A percentile compares a stretch with the other conserved stretches of the same genome.
phyloP scores from a whole-genome alignment of 2,113 vertebrate genomes.

The Vidua chalybeata region DNA sequence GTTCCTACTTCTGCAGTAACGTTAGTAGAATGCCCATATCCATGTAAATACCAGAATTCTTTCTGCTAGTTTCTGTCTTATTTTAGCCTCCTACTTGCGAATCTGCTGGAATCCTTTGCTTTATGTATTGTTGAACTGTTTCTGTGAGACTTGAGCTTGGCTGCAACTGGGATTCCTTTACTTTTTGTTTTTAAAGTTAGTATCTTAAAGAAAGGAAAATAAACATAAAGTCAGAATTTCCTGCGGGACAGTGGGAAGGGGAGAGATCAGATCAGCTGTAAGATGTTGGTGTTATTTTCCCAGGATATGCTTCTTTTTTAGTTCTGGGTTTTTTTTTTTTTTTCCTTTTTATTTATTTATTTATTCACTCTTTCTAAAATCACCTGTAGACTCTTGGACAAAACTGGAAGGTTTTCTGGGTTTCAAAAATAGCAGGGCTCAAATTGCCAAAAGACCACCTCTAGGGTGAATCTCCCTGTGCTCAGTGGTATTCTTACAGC shows the following conservation, averaged over 20 bases:
- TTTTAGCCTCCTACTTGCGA: constrained; percentile 21
- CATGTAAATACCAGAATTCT: background rate
- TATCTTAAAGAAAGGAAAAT: constrained; percentile 67
- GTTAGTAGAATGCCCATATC: background rate
- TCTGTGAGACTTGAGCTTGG: constrained; percentile 38
- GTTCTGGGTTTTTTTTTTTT: background rate
- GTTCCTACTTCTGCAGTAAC: background rate
- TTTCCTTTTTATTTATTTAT: background rate
- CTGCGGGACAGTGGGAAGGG: constrained; percentile 42
- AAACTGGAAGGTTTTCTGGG: background rate
- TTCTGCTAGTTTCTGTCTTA: background rate
- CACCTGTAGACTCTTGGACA: background rate
- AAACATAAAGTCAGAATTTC: constrained; percentile 67
- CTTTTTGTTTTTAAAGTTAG: constrained; percentile 57
- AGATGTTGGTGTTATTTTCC: constrained; percentile 63
- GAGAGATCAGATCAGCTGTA: constrained; percentile 61
- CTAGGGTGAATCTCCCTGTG: background rate
- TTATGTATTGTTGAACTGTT: constrained; percentile 27
- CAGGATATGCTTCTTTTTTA: constrained; percentile 20
- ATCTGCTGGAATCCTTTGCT: constrained; percentile 37
- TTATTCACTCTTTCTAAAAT: background rate
- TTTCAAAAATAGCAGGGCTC: background rate
- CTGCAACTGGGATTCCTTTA: constrained; percentile 43
- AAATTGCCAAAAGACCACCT: background rate
- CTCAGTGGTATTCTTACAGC: background rate